Evolutionary conservation across 2,888 invertebrate species (phyloP), one percentile per base, ranked within the genome.

Genomic region (Anoplius nigerrimus): DNA sequence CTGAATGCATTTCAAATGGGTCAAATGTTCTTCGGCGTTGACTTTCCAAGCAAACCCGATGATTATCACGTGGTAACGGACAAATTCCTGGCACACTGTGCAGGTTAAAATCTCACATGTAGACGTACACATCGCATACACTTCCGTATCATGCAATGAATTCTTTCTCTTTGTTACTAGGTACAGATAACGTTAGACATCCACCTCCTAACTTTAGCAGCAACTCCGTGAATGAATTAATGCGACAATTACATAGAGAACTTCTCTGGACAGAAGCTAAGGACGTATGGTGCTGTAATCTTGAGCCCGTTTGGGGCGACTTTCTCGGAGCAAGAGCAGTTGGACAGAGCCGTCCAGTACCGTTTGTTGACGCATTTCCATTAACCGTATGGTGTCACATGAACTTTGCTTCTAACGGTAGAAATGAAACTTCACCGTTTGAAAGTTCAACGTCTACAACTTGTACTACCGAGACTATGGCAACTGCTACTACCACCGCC

Each of bases 261-360:
- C 89, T 92, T 22, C 82, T 96, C 62, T 97, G 97, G 96, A 93
- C 93, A 0, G 96, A 96, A 87, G 93, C 93, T n/a, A 92, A 95
- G 76, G 93, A 95, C 80, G 93, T 98, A 13, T 98, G 98, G 95
- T 96, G 95, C 87, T 92, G 96, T 15, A 92, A 93, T 79, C 91
- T 95, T 51, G 98, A 98, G 86, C 98, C 98, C 0, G 91, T 97
- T 60, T 98, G 98, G 97, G 94, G 95, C 13, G 98, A 98, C 89
- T 98, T 98, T 88, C 91, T 93, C 71, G 97, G 97, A 5, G 95
- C 95, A 0, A 91, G 95, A 27, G 95, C 95, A 0, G 91, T 92
- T 24, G 94, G 94, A 0, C 91, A 92, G 66, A 93, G 92, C 84
- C 93, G 93, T 81, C 93, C 95, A 0, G 93, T 95, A 74, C 94